Conservation (phyloP, 2,797 vertebrate species). For the Danio choprae region DNA sequence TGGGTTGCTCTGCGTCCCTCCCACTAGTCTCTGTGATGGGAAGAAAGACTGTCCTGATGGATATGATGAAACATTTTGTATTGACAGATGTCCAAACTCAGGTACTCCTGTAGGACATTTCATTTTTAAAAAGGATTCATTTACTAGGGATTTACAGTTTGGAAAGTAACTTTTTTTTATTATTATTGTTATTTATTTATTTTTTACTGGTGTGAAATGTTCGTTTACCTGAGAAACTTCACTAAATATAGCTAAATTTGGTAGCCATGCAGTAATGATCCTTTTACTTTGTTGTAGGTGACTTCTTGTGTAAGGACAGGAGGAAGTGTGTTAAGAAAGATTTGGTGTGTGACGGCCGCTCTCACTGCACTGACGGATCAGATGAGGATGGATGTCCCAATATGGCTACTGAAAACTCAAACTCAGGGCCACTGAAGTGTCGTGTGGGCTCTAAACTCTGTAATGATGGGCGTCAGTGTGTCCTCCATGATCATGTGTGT, state of each 20-base stretch:
- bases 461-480: conserved; percentile 67
- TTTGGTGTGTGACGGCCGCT: conserved; percentile 59
- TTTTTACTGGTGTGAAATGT: too few species aligned
- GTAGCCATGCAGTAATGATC: neutral
- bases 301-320: conserved; percentile 59
- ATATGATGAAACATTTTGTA: conserved; percentile 82
- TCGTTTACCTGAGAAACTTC: neutral
- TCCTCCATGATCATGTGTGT: conserved; percentile 73
- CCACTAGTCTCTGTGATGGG: conserved; percentile 81
- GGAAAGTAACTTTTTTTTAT: too few species aligned
- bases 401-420: neutral
- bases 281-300: conserved; percentile 41
- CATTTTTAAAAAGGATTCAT: neutral
- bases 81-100: conserved; percentile 72
- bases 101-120: conserved; percentile 70
- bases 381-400: conserved; percentile 60
- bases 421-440: conserved; percentile 64
- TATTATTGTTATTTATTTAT: too few species aligned
- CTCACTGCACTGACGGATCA: conserved; percentile 52
- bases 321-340: conserved; percentile 52
- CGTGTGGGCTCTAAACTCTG: conserved; percentile 69
- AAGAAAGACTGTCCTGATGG: conserved; percentile 83
- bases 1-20: conserved; percentile 75
- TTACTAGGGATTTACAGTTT: too few species aligned
- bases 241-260: neutral